phyloP scores from a whole-genome alignment of 2,888 invertebrate species.

The Hipparchia sbordonii region DNA sequence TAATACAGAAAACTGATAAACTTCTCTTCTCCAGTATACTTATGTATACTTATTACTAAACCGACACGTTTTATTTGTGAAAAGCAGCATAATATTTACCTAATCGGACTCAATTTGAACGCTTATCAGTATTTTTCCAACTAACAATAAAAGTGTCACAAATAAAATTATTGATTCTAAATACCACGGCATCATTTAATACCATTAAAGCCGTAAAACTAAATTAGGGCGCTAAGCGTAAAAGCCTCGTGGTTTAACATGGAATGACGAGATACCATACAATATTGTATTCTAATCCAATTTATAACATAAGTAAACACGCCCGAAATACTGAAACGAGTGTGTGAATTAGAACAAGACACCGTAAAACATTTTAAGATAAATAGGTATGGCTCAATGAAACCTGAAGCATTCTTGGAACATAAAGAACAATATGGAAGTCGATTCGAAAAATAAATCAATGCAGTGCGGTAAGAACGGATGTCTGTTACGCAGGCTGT shows the following conservation, averaged over 20 bases:
- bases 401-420: too few relatives aligned
- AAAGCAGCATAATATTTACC: not conserved
- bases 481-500: too few relatives aligned
- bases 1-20: too few relatives aligned
- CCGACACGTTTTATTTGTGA: not conserved
- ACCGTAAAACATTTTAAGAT: too few relatives aligned
- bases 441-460: too few relatives aligned
- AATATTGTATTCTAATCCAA: conserved; percentile 19
- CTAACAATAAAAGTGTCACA: conserved; percentile 4
- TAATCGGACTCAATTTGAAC: not conserved
- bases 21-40: too few relatives aligned
- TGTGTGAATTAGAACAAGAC: not conserved
- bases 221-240: conserved; percentile 13
- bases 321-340: not conserved
- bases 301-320: conserved; percentile 12
- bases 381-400: too few relatives aligned
- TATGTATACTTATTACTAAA: too few relatives aligned
- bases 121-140: conserved; percentile 3
- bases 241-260: conserved; percentile 17
- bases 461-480: too few relatives aligned
- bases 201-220: conserved; percentile 19
- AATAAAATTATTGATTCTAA: not conserved
- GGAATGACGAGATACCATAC: conserved; percentile 16
- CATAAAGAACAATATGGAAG: too few relatives aligned
- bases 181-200: not conserved